A percentile compares a stretch with the other conserved stretches of the same genome.
phyloP scores from a whole-genome alignment of 2,888 invertebrate species.

The Neoaliturus tenellus region DNA sequence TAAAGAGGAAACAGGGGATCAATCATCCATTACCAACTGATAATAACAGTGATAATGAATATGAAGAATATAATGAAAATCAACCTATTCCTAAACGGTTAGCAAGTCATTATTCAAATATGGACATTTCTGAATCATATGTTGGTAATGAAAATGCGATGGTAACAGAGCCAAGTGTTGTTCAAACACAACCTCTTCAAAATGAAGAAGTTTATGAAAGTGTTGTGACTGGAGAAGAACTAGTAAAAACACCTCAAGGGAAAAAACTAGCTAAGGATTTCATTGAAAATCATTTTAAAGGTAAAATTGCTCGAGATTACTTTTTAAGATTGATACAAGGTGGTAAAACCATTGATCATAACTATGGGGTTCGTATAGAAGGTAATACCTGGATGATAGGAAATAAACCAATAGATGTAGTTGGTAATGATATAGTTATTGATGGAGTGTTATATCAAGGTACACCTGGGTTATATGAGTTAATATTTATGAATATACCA shows the following conservation, averaged over 20 bases:
- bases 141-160: not conserved
- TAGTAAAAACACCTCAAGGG: constrained; percentile 6
- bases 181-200: not conserved
- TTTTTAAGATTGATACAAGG: not conserved
- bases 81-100: not conserved
- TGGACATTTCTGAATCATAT: not conserved
- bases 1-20: not conserved
- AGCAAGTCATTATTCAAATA: not conserved
- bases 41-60: not conserved
- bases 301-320: not conserved
- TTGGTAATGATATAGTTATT: constrained; percentile 6
- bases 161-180: not conserved
- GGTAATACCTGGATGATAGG: constrained; percentile 39
- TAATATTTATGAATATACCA: constrained; percentile 16
- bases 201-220: not conserved
- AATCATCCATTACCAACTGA: not conserved
- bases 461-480: constrained; percentile 35
- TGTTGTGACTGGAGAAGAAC: not conserved
- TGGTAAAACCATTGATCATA: not conserved
- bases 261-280: not conserved
- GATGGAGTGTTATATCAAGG: not conserved
- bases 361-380: not conserved
- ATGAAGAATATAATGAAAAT: not conserved
- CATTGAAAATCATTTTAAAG: not conserved
- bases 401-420: not conserved